Conservation (phyloP, 2,888 invertebrate genomes). For the Saturnia pavonia region DNA sequence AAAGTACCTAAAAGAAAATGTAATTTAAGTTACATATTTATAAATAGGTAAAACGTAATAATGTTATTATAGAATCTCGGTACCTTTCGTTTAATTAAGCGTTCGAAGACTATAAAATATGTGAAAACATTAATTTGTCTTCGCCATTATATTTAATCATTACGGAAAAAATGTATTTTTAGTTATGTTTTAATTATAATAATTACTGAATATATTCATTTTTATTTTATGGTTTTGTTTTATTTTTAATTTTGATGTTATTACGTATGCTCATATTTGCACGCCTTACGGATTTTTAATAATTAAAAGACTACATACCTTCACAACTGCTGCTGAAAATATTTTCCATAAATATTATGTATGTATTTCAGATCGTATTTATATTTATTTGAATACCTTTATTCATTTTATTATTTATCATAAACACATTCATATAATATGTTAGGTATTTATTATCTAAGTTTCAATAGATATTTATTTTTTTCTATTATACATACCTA, state of each 20-base stretch:
- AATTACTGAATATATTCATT: constrained; percentile 79
- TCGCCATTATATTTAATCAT: constrained; percentile 52
- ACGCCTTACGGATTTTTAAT: constrained; percentile 20
- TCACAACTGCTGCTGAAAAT: background rate
- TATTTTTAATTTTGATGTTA: constrained; percentile 51
- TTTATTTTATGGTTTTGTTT: constrained; percentile 79
- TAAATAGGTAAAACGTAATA: constrained; percentile 18
- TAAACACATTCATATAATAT: no score
- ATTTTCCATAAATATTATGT: background rate
- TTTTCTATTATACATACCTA: no score
- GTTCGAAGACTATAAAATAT: constrained; percentile 32
- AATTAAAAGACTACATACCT: background rate
- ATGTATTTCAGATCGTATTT: background rate
- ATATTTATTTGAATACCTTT: background rate
- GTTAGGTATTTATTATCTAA: background rate
- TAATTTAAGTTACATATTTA: constrained; percentile 34
- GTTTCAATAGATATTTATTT: background rate
- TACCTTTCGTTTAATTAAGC: constrained; percentile 43
- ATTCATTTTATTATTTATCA: background rate
- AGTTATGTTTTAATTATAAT: constrained; percentile 72
- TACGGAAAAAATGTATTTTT: constrained; percentile 58
- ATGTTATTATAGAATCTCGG: constrained; percentile 72
- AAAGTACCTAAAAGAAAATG: constrained; percentile 60
- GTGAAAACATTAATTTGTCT: constrained; percentile 40
- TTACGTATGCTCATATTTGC: constrained; percentile 41